A percentile compares a stretch with the other conserved stretches of the same genome.
Conservation (phyloP, 2,888 invertebrate species). For the Drosophila helvetica region DNA sequence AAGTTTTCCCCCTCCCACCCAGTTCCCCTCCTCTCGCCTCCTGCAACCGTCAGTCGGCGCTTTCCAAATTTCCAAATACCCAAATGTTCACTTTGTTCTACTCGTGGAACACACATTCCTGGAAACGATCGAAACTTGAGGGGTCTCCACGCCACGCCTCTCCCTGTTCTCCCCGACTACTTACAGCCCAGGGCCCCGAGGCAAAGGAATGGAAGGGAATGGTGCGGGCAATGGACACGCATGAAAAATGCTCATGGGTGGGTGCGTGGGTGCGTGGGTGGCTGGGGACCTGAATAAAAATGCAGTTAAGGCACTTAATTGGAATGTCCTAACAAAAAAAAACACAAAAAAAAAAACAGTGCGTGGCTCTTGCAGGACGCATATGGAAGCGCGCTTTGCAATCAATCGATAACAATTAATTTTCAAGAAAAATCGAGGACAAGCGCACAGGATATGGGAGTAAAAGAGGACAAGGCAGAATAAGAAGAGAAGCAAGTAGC, state of each 20-base stretch:
- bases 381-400: conserved; percentile 12
- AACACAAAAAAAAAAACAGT: neutral
- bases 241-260: neutral
- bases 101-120: neutral
- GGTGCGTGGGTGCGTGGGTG: neutral
- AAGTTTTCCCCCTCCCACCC: conserved; percentile 38
- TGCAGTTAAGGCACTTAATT: conserved; percentile 4
- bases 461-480: neutral
- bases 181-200: neutral
- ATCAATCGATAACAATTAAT: conserved; percentile 67
- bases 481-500: conserved; percentile 2
- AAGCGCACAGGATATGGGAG: conserved; percentile 6
- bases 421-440: conserved; percentile 33
- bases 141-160: neutral
- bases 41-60: neutral
- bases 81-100: neutral
- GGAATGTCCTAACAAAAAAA: neutral
- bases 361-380: neutral
- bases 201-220: neutral
- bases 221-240: neutral
- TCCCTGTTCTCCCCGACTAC: neutral
- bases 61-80: too few relatives aligned
- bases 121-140: neutral
- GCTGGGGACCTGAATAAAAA: neutral
- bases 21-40: neutral